Base-by-base conservation (phyloP, 2,113 vertebrate genomes). In the Psephotus haematonotus region DNA sequence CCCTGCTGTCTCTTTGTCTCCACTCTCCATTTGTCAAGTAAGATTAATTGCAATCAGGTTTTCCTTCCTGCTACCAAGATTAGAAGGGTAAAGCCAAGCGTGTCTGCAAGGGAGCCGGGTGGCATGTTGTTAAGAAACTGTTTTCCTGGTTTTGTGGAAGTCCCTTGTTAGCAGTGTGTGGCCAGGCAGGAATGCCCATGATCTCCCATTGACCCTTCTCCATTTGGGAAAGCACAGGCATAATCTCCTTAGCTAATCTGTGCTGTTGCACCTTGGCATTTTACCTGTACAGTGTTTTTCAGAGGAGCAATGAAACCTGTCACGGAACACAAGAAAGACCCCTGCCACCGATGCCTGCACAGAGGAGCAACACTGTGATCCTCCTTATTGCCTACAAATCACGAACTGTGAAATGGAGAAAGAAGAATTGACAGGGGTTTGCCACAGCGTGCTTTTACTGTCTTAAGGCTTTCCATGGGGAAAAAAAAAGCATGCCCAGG, bases 311-410 rank as follows among this genome's bases (percentile, higher is more conserved):
- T 27, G 39, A 74, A 76, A 53, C 13, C 31, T 13, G 3, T 39
- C n/a, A 25, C 11, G 25, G 33, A 83, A 17, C n/a, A 12, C 22
- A 7, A 33, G n/a, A 17, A 35, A 35, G 82, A 19, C 9, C 11
- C 15, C 27, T 39, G 17, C 12, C 60, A n/a, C 33, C 16, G 10
- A 0, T 3, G 37, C 22, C 46, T 33, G 17, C 0, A 9, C 15
- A 23, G 44, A 86, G 67, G 27, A 72, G 53, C 18, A 27, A 64
- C 31, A 47, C 43, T 25, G 13, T 0, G 0, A 46, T n/a, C 29
- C 17, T 63, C 39, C 37, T 46, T 68, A 37, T 2, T 37, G 46
- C 47, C 49, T 23, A 16, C 17, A 83, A 77, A 86, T 29, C 6
- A 25, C 18, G 0, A 80, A 49, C 27, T 27, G 23, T 46, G 50